Percentiles rank a stretch among this genome's conserved stretches.
These are phyloP conservation scores for Drosophila jambulina DNA, from an alignment of 1,140 invertebrate species.

Conservation along the genomic window DNA sequence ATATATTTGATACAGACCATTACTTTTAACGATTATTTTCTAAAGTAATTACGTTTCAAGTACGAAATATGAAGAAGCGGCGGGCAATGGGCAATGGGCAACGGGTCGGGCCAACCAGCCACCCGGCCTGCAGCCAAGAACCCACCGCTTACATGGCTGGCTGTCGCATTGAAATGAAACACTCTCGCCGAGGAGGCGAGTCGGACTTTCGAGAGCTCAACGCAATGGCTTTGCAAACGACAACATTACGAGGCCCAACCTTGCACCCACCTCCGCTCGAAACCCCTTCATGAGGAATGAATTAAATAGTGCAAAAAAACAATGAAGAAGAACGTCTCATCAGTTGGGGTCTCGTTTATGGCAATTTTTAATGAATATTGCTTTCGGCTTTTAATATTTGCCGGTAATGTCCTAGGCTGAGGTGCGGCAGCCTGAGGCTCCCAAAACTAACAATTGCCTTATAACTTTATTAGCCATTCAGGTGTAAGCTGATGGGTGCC, in stretches of 20 bases:
- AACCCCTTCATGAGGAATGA: constrained; percentile 64
- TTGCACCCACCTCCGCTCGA: constrained; percentile 1
- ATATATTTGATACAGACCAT: constrained; percentile 85
- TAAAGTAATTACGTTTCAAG: constrained; percentile 85
- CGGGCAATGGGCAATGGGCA: constrained; percentile 38
- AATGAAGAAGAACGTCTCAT: constrained; percentile 26
- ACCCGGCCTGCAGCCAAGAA: constrained; percentile 5
- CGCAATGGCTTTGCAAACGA: constrained; percentile 58
- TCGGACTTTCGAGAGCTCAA: constrained; percentile 42
- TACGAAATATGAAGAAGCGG: constrained; percentile 82
- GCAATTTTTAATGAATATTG: constrained; percentile 77
- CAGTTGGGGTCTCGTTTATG: constrained; percentile 66
- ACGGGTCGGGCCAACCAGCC: constrained; percentile 6
- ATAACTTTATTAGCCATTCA: constrained; percentile 23
- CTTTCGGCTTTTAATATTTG: constrained; percentile 76
- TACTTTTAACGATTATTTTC: constrained; percentile 85
- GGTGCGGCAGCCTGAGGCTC: neutral
- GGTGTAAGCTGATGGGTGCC: neutral
- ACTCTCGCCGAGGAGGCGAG: constrained; percentile 59
- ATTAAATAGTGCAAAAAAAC: constrained; percentile 47
- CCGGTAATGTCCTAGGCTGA: constrained; percentile 13
- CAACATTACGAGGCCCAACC: constrained; percentile 63
- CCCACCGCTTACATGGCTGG: constrained; percentile 59
- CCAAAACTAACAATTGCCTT: constrained; percentile 23
- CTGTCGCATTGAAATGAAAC: constrained; percentile 78